Evolutionary conservation across 2,888 invertebrate genomes (phyloP), one percentile per base, ranked within the genome.

Genomic region (Noctuana brunneofusca): DNA sequence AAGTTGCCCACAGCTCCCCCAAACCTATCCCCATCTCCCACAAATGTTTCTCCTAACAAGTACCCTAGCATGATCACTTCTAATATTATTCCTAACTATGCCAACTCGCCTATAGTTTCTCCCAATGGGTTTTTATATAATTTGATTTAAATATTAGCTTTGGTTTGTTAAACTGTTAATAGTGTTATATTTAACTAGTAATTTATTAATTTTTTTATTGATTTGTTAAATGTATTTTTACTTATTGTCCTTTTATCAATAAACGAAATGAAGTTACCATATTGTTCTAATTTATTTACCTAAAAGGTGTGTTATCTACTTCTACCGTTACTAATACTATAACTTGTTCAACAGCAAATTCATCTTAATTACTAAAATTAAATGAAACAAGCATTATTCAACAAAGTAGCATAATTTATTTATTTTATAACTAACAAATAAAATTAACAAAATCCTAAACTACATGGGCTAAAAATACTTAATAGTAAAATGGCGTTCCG

Each of bases 401-500:
- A 49, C 6, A 48, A 48, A 27, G 22, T 50, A 58, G 9, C 12
- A 32, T 50, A 50, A 57, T 52, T 53, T 52, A 59, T 43, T 52
- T 22, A 8, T 18, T 9, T 18, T 27, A 27, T 22, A 52, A 50
- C 41, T 41, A 24, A 52, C 22, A 27, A n/a, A 49, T 24, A 49
- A 49, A 12, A 41, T 41, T 41, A 43, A 0, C 18, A 18, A 43
- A 18, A 18, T 43, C 9, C 16, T 43, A 18, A 43, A 43, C 18
- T 0, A 43, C 18, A 9, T 14, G 16, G 2, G n/a, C n/a, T n/a
- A n/a, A n/a, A 48, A 4, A 27, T 59, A 48, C n/a, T 69, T 67
- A 77, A 66, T 67, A 78, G 66, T 66, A 73, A 22, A 65, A 63
- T 3, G 68, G 65, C 54, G 65, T 66, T 16, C 64, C 54, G 20